These are phyloP conservation scores for Zeuzera pyrina DNA, from an alignment of 2,888 invertebrate species.

Conservation along the genomic window DNA sequence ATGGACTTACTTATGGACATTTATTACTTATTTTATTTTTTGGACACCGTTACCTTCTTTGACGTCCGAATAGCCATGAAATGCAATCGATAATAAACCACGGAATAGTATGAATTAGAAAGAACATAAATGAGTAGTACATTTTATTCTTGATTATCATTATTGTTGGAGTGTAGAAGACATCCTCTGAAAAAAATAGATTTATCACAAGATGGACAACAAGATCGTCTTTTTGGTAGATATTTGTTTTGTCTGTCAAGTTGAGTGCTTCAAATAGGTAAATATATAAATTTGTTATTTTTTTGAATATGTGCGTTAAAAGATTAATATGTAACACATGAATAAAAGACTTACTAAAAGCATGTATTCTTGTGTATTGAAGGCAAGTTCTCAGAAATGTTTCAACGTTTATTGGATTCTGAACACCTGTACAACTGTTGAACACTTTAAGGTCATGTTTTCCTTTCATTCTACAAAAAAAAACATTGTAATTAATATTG, in stretches of 20 bases:
- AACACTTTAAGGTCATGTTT: conserved; percentile 9
- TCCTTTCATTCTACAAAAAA: background rate
- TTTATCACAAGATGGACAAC: too few relatives aligned
- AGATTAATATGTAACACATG: too few relatives aligned
- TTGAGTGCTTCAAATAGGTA: too few relatives aligned
- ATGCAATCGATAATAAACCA: conserved; percentile 2
- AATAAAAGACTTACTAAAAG: conserved; percentile 3
- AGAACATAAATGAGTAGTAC: background rate
- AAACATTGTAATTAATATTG: conserved; percentile 2
- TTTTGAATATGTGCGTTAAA: too few relatives aligned
- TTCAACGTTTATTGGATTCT: conserved; percentile 8
- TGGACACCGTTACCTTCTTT: background rate
- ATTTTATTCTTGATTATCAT: background rate
- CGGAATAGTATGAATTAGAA: conserved; percentile 4
- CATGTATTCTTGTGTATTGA: conserved; percentile 4
- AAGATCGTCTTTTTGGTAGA: too few relatives aligned
- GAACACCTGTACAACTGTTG: conserved; percentile 10
- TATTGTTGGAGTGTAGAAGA: background rate
- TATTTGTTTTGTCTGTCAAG: too few relatives aligned
- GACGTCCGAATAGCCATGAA: conserved; percentile 2
- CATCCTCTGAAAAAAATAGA: conserved; percentile 6
- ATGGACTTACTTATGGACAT: too few relatives aligned
- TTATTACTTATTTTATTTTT: too few relatives aligned
- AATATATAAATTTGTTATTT: too few relatives aligned
- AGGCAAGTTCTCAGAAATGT: conserved; percentile 4